phyloP scores from a whole-genome alignment of 2,888 invertebrate genomes.

The Rhyacophila evoluta region DNA sequence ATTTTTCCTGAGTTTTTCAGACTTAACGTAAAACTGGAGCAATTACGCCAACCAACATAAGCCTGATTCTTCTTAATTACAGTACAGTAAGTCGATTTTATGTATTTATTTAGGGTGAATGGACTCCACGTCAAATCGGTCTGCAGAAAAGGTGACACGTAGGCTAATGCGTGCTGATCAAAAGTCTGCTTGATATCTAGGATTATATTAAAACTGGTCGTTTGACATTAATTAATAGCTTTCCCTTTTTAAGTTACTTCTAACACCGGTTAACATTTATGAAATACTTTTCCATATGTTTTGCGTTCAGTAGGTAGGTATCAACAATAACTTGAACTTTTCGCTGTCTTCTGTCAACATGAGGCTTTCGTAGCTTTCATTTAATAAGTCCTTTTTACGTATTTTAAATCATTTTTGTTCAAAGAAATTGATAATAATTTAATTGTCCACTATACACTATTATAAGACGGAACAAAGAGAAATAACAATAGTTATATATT shows the following conservation, averaged over 20 bases:
- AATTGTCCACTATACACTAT: too few relatives aligned
- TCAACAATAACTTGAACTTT: constrained; percentile 21
- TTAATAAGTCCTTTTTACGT: neutral
- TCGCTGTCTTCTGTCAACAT: constrained; percentile 6
- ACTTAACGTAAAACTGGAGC: constrained; percentile 62
- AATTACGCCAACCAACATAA: constrained; percentile 62
- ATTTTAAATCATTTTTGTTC: too few relatives aligned
- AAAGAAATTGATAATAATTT: too few relatives aligned
- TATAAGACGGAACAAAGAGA: too few relatives aligned
- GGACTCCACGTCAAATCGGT: constrained; percentile 55
- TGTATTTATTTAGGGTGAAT: constrained; percentile 55
- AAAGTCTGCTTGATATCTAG: constrained; percentile 27
- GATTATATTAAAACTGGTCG: neutral
- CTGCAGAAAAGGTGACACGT: constrained; percentile 63
- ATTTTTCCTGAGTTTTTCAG: constrained; percentile 37
- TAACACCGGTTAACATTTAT: neutral
- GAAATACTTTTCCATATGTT: constrained; percentile 29
- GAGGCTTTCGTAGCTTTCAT: neutral
- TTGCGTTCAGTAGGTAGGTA: constrained; percentile 9
- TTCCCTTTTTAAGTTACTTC: neutral
- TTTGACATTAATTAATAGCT: constrained; percentile 12
- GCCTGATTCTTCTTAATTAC: constrained; percentile 71
- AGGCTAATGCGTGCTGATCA: constrained; percentile 57
- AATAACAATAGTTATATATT: too few relatives aligned
- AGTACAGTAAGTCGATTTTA: constrained; percentile 21